Base-by-base conservation (phyloP, 2,113 vertebrate species). In the Saccopteryx leptura region DNA sequence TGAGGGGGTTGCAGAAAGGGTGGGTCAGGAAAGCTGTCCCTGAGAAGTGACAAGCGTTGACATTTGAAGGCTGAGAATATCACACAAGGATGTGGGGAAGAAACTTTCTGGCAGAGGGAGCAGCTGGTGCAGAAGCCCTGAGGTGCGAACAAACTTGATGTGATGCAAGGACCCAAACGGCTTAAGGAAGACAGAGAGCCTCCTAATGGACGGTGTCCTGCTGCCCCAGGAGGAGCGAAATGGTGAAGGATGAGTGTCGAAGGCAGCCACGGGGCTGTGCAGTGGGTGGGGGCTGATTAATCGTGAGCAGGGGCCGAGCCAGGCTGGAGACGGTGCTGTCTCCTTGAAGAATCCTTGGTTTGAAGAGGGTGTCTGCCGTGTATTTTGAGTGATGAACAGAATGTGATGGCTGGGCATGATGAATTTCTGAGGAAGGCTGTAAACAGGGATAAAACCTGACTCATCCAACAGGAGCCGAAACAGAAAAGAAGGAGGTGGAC, bases 371-470 rank as follows among this genome's bases (percentile, higher is more conserved):
- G 18, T 54, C 82, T 85, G 24, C 54, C 0, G 0, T 50, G n/a
- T 21, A 3, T 75, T 54, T 66, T 83, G 87, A 75, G 52, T 52
- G 65, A 84, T 31, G 54, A 58, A 26, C 24, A 58, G 56, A 81
- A 58, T 19, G 74, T 90, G 65, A n/a, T 76, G 74, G n/a, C 65
- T 61, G 23, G 66, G 52, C 72, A 7, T 3, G 66, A 79, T 58
- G 87, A 46, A 17, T 81, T 91, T 76, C 94, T 23, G 18, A 78
- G 26, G 90, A 50, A 96, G 78, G 52, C 17, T 39, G 26, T 52
- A 48, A 80, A 58, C 11, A 31, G 71, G 50, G 39, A 58, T 80
- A 21, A 89, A 80, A 48, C n/a, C n/a, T 78, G 75, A 79, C 31
- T 66, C 63, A 71, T 33, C 61, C 63, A 28, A 4, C 5, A 31